These are phyloP conservation scores for Erethizon dorsatum DNA, from an alignment of 2,797 vertebrate species.

Conservation along the genomic window DNA sequence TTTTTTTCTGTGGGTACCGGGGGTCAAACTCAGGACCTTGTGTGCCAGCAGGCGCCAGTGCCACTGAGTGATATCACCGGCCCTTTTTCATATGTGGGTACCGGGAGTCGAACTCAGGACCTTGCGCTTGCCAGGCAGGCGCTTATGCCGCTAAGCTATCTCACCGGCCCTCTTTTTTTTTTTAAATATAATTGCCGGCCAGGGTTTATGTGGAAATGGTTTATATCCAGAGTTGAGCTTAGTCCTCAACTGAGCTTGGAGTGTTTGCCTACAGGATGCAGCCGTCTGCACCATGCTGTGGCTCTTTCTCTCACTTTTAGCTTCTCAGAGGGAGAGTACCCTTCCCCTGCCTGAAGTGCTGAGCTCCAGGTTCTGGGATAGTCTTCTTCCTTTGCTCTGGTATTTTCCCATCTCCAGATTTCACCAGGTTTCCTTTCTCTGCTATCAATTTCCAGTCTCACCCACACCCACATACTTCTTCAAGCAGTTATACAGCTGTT, in stretches of 20 bases:
- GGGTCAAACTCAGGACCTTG: no score
- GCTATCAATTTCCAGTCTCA: neutral
- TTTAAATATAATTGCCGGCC: neutral
- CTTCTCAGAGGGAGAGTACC: neutral
- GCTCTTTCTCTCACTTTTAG: neutral
- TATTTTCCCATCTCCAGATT: neutral
- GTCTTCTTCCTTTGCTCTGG: neutral
- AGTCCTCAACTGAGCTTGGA: neutral
- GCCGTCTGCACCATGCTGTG: neutral
- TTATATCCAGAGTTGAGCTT: neutral
- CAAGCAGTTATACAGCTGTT: neutral
- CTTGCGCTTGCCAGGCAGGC: no score
- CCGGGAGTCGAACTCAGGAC: no score
- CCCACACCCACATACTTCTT: neutral
- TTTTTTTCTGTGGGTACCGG: neutral
- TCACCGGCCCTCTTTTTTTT: neutral
- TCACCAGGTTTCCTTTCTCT: neutral
- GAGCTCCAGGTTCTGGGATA: neutral
- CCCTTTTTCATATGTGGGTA: no score
- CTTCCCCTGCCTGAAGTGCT: neutral
- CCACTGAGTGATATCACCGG: no score
- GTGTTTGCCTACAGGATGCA: neutral
- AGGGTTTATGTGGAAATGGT: no score
- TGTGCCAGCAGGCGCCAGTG: no score
- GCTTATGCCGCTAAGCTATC: no score